phyloP scores from a whole-genome alignment of 2,797 vertebrate genomes.

The Platalea minor region DNA sequence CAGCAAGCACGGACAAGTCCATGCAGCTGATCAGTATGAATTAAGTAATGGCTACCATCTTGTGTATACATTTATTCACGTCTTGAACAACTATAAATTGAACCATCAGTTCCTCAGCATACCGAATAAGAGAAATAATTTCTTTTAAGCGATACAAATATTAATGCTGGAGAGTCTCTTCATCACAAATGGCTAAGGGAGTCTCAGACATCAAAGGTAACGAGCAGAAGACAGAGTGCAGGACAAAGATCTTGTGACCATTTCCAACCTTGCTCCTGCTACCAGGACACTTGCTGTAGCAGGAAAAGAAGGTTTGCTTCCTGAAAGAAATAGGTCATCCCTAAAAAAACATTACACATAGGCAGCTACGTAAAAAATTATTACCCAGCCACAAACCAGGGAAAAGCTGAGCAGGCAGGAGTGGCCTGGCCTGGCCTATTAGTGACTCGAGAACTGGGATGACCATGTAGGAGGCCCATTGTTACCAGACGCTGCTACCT shows the following conservation, averaged over 20 bases:
- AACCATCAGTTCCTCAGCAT: background rate
- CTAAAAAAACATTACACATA: background rate
- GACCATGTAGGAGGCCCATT: background rate
- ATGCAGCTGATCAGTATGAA: background rate
- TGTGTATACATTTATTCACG: background rate
- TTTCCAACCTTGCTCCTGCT: background rate
- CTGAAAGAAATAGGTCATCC: background rate
- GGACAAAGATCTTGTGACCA: background rate
- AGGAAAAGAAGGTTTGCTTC: background rate
- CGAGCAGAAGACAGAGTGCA: background rate
- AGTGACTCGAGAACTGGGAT: background rate
- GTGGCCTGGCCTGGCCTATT: background rate
- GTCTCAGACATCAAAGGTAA: background rate
- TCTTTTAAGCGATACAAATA: background rate
- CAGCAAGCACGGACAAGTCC: background rate
- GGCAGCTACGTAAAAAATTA: background rate
- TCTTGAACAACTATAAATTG: background rate
- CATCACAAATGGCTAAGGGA: background rate
- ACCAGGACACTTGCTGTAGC: background rate
- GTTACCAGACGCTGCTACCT: background rate
- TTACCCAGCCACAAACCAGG: background rate
- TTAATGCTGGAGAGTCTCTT: background rate
- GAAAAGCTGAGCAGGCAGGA: background rate
- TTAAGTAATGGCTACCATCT: background rate
- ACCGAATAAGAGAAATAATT: background rate